Base-by-base conservation (phyloP, 1,140 invertebrate species). In the Arion vulgaris region DNA sequence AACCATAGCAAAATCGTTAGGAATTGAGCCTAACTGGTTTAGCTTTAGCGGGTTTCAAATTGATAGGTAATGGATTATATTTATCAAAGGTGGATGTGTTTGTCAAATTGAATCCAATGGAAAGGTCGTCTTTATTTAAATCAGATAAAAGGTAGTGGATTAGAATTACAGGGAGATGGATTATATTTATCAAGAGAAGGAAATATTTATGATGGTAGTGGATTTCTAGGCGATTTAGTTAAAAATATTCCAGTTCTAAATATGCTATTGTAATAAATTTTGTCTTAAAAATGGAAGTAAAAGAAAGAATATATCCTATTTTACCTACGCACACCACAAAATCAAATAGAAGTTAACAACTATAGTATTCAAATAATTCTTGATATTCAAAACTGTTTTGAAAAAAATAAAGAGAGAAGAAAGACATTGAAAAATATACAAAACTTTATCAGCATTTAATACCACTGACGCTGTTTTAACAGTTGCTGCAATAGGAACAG, bases 341-440 rank as follows among this genome's bases (percentile, higher is more conserved):
- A 66, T 32, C 2, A 4, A 7, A 66, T 66, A 66, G 62, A 66
- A 66, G 62, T 28, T 32, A 66, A 66, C 62, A 66, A 17, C 17
- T 66, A 66, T 34, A 66, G 62, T 32, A 66, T 66, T 32, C 62
- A 66, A 34, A 66, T 32, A 32, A 66, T 66, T 32, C 62, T 32
- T 32, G 62, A 66, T 66, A 66, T 66, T 66, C 62, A 66, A 66
- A 66, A 66, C n/a, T 66, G 62, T 66, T 66, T 66, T 66, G 62
- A 66, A 66, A 66, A 66, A 66, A 66, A 66, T 66, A 66, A 66
- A 66, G 62, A n/a, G n/a, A 66, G 28, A 17, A 66, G 62, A 66
- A 66, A 66, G 62, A 66, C 28, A 32, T 66, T 66, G 28, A 66
- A 66, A 66, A 66, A 66, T 66, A 66, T 66, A 32, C 62, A 66